Conservation (phyloP, 2,113 vertebrate species). For the Seriola dumerili region DNA sequence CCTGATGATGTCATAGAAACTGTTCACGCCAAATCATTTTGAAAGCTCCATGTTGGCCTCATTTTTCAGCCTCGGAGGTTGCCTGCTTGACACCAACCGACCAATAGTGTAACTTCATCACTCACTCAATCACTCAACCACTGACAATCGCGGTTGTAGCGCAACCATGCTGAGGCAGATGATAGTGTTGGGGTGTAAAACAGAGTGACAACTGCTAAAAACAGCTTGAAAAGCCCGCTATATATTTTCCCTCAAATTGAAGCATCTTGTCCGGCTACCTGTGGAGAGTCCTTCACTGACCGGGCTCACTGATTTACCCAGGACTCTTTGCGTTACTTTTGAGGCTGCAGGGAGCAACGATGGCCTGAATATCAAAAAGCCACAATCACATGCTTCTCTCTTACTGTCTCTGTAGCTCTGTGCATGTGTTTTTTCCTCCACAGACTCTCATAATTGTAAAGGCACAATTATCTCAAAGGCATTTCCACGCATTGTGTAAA, state of each 20-base stretch:
- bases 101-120: too few species aligned
- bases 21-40: too few species aligned
- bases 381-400: not conserved
- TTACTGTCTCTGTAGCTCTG: not conserved
- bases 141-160: too few species aligned
- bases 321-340: not conserved
- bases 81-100: too few species aligned
- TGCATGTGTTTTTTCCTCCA: not conserved
- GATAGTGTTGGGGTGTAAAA: not conserved
- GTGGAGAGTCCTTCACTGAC: not conserved
- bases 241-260: conserved; percentile 5
- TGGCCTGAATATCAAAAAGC: not conserved
- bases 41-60: too few species aligned
- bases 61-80: too few species aligned
- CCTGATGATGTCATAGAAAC: too few species aligned
- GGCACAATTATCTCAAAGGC: not conserved
- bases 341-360: not conserved
- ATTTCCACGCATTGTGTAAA: not conserved
- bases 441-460: not conserved
- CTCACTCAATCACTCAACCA: too few species aligned
- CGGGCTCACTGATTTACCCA: not conserved
- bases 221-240: not conserved
- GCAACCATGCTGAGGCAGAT: not conserved
- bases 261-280: not conserved
- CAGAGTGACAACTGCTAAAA: too few species aligned